phyloP scores from a whole-genome alignment of 1,140 invertebrate species.

The Solen grandis region DNA sequence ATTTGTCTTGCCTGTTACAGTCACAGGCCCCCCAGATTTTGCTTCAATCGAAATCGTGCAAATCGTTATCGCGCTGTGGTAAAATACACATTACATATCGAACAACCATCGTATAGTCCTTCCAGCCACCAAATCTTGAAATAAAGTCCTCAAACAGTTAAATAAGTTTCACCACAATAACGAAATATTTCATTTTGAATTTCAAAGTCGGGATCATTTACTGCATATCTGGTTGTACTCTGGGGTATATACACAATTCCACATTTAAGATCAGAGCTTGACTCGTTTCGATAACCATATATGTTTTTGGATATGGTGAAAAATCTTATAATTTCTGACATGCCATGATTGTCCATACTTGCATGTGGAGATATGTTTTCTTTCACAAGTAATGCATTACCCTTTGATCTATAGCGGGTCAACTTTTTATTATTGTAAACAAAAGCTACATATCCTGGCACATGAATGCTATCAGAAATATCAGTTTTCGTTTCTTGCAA shows the following conservation, averaged over 20 bases:
- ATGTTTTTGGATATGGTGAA: constrained; percentile 1
- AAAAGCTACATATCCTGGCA: neutral
- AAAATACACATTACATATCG: too few relatives aligned
- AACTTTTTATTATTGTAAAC: constrained; percentile 21
- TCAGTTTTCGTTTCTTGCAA: constrained; percentile 18
- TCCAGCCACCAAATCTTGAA: constrained; percentile 15
- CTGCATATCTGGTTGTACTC: constrained; percentile 5
- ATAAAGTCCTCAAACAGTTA: constrained; percentile 32
- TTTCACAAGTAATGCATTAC: constrained; percentile 26
- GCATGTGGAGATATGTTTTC: neutral
- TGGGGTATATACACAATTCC: constrained; percentile 35
- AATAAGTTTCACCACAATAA: constrained; percentile 9
- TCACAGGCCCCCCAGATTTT: too few relatives aligned
- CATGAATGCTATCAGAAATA: constrained; percentile 3
- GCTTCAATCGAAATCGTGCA: too few relatives aligned
- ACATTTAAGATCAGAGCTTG: constrained; percentile 16
- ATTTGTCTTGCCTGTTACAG: too few relatives aligned
- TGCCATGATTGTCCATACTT: neutral
- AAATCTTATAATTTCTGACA: constrained; percentile 15
- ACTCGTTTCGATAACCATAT: neutral
- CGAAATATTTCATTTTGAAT: constrained; percentile 24
- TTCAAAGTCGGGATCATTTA: constrained; percentile 13
- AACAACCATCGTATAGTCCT: too few relatives aligned
- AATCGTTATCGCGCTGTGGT: too few relatives aligned
- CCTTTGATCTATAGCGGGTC: constrained; percentile 23